phyloP scores from a whole-genome alignment of 2,888 invertebrate genomes.

The Rambutsinella grinnellia region DNA sequence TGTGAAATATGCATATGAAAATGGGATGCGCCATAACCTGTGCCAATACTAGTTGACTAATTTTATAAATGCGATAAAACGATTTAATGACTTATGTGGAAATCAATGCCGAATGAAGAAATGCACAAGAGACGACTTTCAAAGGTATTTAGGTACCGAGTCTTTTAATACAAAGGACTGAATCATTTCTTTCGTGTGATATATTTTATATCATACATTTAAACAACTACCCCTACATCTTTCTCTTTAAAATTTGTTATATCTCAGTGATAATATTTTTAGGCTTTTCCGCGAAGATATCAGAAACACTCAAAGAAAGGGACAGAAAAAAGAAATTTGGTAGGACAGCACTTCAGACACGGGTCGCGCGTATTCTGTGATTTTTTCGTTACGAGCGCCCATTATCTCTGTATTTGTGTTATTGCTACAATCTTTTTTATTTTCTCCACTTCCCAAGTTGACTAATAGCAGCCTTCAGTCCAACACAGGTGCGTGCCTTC shows the following conservation, averaged over 20 bases:
- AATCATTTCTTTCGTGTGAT: constrained; percentile 47
- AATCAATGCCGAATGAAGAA: neutral
- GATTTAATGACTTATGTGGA: too few species aligned
- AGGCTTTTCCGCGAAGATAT: constrained; percentile 43
- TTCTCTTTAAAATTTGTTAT: too few species aligned
- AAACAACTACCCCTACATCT: constrained; percentile 33
- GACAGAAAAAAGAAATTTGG: constrained; percentile 42
- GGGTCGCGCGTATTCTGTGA: too few species aligned
- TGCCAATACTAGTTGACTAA: too few species aligned
- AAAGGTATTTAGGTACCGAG: constrained; percentile 33
- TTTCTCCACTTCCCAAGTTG: too few species aligned
- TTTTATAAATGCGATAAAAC: too few species aligned
- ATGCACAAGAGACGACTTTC: neutral
- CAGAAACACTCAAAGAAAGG: too few species aligned
- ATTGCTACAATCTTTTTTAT: too few species aligned
- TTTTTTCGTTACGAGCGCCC: constrained; percentile 25
- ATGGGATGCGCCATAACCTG: too few species aligned
- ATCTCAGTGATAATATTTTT: constrained; percentile 35
- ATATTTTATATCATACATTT: constrained; percentile 43
- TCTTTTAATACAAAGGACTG: constrained; percentile 51
- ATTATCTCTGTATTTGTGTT: constrained; percentile 3
- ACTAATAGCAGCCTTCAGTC: too few species aligned
- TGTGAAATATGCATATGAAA: too few species aligned
- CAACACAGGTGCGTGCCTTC: too few species aligned
- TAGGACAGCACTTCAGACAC: constrained; percentile 34